Evolutionary conservation across 1,140 invertebrate species (phyloP).

Genomic region (Bradynema listronoti): DNA sequence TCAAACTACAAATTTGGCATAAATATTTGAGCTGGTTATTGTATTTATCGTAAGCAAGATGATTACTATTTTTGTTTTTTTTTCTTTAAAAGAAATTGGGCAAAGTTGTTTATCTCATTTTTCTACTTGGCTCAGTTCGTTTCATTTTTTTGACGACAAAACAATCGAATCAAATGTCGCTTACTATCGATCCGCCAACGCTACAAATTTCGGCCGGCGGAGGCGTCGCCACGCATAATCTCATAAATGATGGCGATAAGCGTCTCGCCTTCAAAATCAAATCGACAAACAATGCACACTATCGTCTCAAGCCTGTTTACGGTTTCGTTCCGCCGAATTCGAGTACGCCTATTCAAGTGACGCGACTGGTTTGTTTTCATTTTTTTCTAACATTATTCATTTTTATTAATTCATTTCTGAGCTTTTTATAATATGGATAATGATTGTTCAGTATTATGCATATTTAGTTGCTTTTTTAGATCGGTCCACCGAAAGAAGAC

Average conservation of each 20-base stretch:
- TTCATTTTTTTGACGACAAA: too few species aligned
- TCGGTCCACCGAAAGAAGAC: slow-evolving; percentile 44
- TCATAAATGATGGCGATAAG: slow-evolving; percentile 15
- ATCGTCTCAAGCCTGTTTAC: slow-evolving; percentile 44
- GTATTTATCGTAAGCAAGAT: too few species aligned
- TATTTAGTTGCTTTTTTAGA: slow-evolving; percentile 10
- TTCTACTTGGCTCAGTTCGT: too few species aligned
- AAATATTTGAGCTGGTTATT: too few species aligned
- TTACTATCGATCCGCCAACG: slow-evolving; percentile 20
- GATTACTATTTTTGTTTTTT: too few species aligned
- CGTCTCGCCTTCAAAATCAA: slow-evolving; percentile 39
- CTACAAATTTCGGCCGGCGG: slow-evolving; percentile 22
- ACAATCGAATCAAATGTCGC: too few species aligned
- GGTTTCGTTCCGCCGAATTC: slow-evolving; percentile 41
- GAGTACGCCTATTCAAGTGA: slow-evolving; percentile 27
- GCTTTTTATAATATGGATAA: background rate
- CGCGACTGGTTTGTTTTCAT: slow-evolving; percentile 28
- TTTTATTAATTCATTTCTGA: background rate
- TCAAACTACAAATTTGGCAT: too few species aligned
- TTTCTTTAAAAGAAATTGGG: too few species aligned
- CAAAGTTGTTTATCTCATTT: too few species aligned
- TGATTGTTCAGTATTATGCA: background rate
- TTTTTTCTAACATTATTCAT: background rate
- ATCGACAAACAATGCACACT: slow-evolving; percentile 46
- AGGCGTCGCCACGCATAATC: slow-evolving; percentile 20